Percentiles rank a stretch among this genome's conserved stretches.
Conservation (phyloP, 2,113 vertebrate genomes). For the Acanthochromis polyacanthus region DNA sequence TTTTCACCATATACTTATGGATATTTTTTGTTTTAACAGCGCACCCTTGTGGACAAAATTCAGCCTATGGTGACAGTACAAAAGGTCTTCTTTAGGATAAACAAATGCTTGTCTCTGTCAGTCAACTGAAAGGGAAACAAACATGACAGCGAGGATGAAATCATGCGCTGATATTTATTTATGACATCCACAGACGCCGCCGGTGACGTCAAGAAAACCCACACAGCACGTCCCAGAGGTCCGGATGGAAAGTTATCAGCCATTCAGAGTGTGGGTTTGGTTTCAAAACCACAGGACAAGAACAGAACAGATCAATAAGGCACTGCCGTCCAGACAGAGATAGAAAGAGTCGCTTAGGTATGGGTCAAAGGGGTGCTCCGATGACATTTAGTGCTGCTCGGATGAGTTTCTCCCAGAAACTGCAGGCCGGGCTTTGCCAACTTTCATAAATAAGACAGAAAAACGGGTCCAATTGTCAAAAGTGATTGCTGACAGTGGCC, state of each 20-base stretch:
- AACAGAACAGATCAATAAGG: conserved; percentile 69
- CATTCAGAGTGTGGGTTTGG: conserved; percentile 43
- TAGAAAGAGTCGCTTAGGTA: conserved; percentile 26
- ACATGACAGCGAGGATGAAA: not conserved
- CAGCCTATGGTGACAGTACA: not conserved
- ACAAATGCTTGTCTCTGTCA: not conserved
- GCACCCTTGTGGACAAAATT: not conserved
- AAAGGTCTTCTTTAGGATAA: no score
- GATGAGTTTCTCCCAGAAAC: conserved; percentile 55
- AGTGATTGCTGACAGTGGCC: conserved; percentile 51
- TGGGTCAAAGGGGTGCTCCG: conserved; percentile 27
- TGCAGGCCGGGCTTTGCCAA: not conserved
- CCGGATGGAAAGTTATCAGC: conserved; percentile 51
- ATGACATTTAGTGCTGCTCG: conserved; percentile 53
- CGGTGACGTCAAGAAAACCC: conserved; percentile 35
- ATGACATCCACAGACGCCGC: conserved; percentile 5
- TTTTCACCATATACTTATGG: no score
- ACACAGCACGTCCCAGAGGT: conserved; percentile 16
- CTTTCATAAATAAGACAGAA: conserved; percentile 38
- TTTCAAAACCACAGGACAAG: conserved; percentile 68
- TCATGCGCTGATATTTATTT: conserved; percentile 31
- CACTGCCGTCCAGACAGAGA: conserved; percentile 30
- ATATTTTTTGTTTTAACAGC: no score
- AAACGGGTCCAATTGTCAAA: conserved; percentile 45
- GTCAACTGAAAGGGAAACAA: conserved; percentile 19